Percentiles rank a stretch among this genome's conserved stretches.
Evolutionary conservation across 2,888 invertebrate genomes (phyloP).

Genomic region (Scaptomyza reducta): DNA sequence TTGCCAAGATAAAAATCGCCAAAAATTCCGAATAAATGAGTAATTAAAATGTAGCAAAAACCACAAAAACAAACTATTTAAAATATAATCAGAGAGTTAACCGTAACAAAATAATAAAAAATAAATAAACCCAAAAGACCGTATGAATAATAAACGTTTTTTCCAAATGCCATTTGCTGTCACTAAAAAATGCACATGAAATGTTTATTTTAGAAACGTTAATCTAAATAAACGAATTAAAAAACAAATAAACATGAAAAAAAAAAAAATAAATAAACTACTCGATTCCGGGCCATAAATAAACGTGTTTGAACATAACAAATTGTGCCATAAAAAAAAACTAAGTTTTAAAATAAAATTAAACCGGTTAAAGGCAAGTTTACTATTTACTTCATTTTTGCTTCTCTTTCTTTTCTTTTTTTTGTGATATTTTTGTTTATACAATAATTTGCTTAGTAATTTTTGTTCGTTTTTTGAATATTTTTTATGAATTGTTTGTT

Average conservation of each 20-base stretch:
- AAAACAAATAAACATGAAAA: slow-evolving; percentile 19
- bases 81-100: too few relatives aligned
- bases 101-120: neutral
- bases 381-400: slow-evolving; percentile 39
- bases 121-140: neutral
- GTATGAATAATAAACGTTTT: slow-evolving; percentile 12
- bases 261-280: slow-evolving; percentile 51
- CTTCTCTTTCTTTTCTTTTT: slow-evolving; percentile 3
- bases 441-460: slow-evolving; percentile 44
- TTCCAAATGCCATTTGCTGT: slow-evolving; percentile 7
- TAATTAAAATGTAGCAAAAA: too few relatives aligned
- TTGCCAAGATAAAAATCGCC: neutral
- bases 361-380: slow-evolving; percentile 62
- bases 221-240: neutral
- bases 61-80: neutral
- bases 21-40: neutral
- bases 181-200: neutral
- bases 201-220: neutral
- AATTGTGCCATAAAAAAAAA: slow-evolving; percentile 12
- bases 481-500: slow-evolving; percentile 18
- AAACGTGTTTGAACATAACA: slow-evolving; percentile 32
- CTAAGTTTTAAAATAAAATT: neutral
- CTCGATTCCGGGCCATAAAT: slow-evolving; percentile 42
- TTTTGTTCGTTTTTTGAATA: slow-evolving; percentile 2
- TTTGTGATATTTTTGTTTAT: slow-evolving; percentile 23